A percentile compares a stretch with the other conserved stretches of the same genome.
Evolutionary conservation across 2,888 invertebrate species (phyloP).

Genomic region (Polydrusus cervinus): DNA sequence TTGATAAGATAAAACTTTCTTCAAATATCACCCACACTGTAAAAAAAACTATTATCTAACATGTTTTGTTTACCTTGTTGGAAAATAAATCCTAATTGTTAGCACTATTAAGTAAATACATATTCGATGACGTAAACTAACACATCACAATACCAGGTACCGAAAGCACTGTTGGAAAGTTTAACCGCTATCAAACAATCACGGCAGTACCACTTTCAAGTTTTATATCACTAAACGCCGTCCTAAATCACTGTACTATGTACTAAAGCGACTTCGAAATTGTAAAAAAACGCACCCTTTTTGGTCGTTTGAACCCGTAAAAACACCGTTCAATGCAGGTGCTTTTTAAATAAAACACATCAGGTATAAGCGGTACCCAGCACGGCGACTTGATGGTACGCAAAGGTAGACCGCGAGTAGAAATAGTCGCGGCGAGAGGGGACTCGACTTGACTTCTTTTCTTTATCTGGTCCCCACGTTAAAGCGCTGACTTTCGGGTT

Average conservation of each 20-base stretch:
- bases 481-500: slow-evolving; percentile 5
- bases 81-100: slow-evolving; percentile 12
- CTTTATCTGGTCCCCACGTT: slow-evolving; percentile 32
- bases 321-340: slow-evolving; percentile 38
- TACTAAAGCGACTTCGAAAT: background rate
- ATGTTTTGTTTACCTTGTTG: slow-evolving; percentile 29
- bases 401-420: slow-evolving; percentile 42
- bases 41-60: background rate
- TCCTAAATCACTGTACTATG: background rate
- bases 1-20: slow-evolving; percentile 23
- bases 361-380: slow-evolving; percentile 37
- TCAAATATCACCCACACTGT: background rate
- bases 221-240: background rate
- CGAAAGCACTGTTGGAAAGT: slow-evolving; percentile 27
- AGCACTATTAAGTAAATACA: slow-evolving; percentile 21
- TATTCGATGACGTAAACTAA: slow-evolving; percentile 24
- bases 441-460: slow-evolving; percentile 33
- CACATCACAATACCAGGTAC: slow-evolving; percentile 16
- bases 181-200: slow-evolving; percentile 4
- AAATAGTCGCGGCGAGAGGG: slow-evolving; percentile 39
- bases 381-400: slow-evolving; percentile 45
- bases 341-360: slow-evolving; percentile 23
- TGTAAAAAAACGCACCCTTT: slow-evolving; percentile 3
- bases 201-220: slow-evolving; percentile 7
- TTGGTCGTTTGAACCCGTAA: background rate